These are phyloP conservation scores for Coelopa pilipes DNA, from an alignment of 2,888 invertebrate species.

Conservation along the genomic window DNA sequence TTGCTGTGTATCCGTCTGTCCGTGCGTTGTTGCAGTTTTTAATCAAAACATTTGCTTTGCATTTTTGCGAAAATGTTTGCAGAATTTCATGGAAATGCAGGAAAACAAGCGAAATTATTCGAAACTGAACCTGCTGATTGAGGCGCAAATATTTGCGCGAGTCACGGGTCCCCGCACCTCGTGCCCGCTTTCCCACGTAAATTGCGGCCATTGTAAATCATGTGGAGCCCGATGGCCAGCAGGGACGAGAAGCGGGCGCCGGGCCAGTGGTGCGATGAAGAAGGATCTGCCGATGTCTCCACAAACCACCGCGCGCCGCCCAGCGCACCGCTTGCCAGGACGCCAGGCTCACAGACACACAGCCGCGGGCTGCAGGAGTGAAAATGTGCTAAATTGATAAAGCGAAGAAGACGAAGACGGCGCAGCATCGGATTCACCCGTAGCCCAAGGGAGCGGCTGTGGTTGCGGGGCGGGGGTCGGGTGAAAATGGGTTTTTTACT, in stretches of 20 bases:
- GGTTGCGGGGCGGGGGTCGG: constrained; percentile 3
- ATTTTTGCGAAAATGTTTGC: constrained; percentile 11
- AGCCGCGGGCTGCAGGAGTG: constrained; percentile 3
- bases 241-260: too few relatives aligned
- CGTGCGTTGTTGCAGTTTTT: not conserved
- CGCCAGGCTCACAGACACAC: not conserved
- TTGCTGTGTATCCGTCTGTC: not conserved
- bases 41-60: constrained; percentile 2
- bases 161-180: too few relatives aligned
- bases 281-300: too few relatives aligned
- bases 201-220: not conserved
- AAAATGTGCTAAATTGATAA: constrained; percentile 31
- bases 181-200: not conserved
- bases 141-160: too few relatives aligned
- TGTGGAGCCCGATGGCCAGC: too few relatives aligned
- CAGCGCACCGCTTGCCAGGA: constrained; percentile 3
- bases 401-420: not conserved
- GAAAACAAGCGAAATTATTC: not conserved
- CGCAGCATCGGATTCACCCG: not conserved
- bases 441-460: constrained; percentile 14
- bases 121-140: not conserved
- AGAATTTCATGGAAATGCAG: not conserved
- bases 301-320: too few relatives aligned
- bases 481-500: constrained; percentile 23
- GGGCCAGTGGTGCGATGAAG: too few relatives aligned